Evolutionary conservation across 2,113 vertebrate species (phyloP).

Genomic region (Hippopotamus amphibius): DNA sequence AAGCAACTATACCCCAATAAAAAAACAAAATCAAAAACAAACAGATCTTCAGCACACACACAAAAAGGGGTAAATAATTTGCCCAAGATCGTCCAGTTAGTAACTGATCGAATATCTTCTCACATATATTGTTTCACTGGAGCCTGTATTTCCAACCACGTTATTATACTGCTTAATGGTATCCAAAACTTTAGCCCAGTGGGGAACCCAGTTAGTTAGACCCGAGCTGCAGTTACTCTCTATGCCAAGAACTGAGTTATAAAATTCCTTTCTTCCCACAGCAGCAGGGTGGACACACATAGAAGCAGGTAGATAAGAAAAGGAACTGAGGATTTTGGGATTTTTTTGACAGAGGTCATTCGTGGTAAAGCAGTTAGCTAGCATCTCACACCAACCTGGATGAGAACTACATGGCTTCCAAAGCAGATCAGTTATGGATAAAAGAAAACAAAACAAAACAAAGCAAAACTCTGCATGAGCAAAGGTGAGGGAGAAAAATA

Average conservation of each 20-base stretch:
- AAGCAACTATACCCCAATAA: no score
- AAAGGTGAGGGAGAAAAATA: background rate
- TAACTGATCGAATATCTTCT: background rate
- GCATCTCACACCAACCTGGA: background rate
- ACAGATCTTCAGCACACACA: no score
- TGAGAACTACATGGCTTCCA: background rate
- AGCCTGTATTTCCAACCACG: background rate
- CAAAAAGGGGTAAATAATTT: background rate
- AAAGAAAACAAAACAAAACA: background rate
- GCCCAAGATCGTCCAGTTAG: background rate
- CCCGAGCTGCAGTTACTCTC: background rate
- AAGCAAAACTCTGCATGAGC: background rate
- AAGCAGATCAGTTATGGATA: background rate
- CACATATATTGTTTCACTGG: background rate
- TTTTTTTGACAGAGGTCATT: background rate
- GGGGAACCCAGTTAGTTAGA: background rate
- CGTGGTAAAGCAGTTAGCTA: background rate
- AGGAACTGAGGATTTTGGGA: background rate
- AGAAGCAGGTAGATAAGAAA: background rate
- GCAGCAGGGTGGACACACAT: background rate
- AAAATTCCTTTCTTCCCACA: background rate
- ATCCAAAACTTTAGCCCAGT: background rate
- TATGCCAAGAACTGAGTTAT: background rate
- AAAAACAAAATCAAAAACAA: no score
- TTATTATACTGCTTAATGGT: background rate